phyloP scores from a whole-genome alignment of 2,888 invertebrate species.

The Melikaiella ostensackeni region DNA sequence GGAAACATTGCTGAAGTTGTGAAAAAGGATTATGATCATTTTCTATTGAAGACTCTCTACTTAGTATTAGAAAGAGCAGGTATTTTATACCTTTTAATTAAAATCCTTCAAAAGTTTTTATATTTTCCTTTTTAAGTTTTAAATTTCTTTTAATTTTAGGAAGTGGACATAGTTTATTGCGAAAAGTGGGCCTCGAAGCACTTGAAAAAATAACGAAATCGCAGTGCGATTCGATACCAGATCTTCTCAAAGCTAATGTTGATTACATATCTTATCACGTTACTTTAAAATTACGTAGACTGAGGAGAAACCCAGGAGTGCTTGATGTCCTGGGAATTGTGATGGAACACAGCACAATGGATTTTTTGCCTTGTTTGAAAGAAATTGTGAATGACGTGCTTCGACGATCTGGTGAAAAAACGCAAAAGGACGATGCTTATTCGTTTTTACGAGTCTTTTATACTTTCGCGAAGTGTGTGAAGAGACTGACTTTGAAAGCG shows the following conservation, averaged over 20 bases:
- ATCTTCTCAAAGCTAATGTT: constrained; percentile 83
- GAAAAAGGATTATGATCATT: constrained; percentile 79
- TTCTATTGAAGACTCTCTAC: constrained; percentile 83
- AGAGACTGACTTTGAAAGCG: constrained; percentile 78
- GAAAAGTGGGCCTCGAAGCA: constrained; percentile 81
- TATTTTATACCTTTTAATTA: constrained; percentile 64
- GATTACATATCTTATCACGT: constrained; percentile 88
- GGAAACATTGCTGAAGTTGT: constrained; percentile 82
- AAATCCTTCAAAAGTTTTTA: neutral
- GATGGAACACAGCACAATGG: constrained; percentile 83
- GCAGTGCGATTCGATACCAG: constrained; percentile 79
- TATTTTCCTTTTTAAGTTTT: neutral
- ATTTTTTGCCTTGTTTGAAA: constrained; percentile 83
- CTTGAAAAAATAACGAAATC: constrained; percentile 81
- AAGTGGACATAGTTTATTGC: constrained; percentile 82
- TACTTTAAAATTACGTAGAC: constrained; percentile 82
- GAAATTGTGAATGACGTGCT: constrained; percentile 85
- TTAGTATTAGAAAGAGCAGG: constrained; percentile 85
- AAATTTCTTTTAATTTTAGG: constrained; percentile 76
- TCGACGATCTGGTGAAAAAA: constrained; percentile 81
- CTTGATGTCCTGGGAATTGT: constrained; percentile 86
- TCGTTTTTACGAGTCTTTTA: constrained; percentile 86
- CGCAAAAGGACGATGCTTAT: constrained; percentile 80
- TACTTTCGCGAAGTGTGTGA: constrained; percentile 82
- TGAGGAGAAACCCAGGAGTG: constrained; percentile 82